Base-by-base conservation (phyloP, 35 echinoderm and acorn worm genomes). In the Eucidaris tribuloides region DNA sequence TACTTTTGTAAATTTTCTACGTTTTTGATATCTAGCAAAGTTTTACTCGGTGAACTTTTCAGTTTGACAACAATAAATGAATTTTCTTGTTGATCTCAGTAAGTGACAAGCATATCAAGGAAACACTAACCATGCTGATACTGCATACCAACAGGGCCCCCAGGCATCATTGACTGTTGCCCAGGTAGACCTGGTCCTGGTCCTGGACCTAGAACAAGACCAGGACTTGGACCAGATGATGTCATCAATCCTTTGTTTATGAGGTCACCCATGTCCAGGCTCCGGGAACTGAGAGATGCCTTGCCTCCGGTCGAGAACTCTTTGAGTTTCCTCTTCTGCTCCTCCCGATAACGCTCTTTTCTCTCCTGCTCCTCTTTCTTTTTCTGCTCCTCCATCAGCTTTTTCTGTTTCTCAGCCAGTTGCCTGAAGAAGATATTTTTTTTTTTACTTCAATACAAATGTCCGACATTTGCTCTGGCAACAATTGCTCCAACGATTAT, bases 361-460 rank as follows among this genome's bases (percentile, higher is more conserved):
- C 68, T 38, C 37, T 74, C 68, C 34, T 74, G 68, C 36, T 74
- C 68, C 41, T 74, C 68, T 25, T 74, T 74, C 68, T 74, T 74
- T 25, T 44, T 74, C 23, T 74, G 68, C 37, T 74, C 68, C 40
- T 74, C 68, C 17, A 44, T 4, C 36, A 74, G 36, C 68, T 74
- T 74, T 36, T 74, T 74, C 37, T 74, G 68, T 44, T 74, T 19
- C 5, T 74, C 68, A 35, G 68, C 68, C 38, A 35, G 44, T 74
- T 74, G 38, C 38, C 68, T 74, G 13, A 33, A 27, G 37, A 64
- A 64, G n/a, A n/a, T n/a, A n/a, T n/a, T n/a, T n/a, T n/a, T n/a
- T n/a, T n/a, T n/a, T n/a, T n/a, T n/a, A n/a, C n/a, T 24, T 59
- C 56, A 5, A 11, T 59, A 11, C 30, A 24, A 20, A 59, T 59